Percentiles rank a stretch among this genome's conserved stretches.
These are phyloP conservation scores for Venustaconcha ellipsiformis DNA, from an alignment of 1,140 invertebrate species.

Conservation along the genomic window DNA sequence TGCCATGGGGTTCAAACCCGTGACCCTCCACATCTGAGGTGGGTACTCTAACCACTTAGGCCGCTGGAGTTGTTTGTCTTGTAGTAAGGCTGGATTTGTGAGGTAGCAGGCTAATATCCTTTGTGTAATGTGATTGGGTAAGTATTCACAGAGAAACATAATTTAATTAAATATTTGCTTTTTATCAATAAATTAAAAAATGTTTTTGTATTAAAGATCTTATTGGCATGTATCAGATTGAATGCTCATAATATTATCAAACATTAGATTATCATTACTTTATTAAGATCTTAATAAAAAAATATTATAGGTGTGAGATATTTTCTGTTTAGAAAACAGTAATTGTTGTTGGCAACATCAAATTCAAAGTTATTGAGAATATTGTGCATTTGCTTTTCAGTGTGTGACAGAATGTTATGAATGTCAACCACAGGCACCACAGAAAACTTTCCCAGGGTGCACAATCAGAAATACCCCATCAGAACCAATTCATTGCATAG, in stretches of 20 bases:
- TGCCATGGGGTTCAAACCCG: no score
- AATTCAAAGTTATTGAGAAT: not conserved
- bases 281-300: not conserved
- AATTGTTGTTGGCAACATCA: not conserved
- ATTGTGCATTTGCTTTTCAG: constrained; percentile 65
- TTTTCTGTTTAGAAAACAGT: not conserved
- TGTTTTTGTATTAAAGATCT: no score
- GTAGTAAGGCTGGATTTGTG: no score
- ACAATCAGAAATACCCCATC: constrained; percentile 99
- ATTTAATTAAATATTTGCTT: no score
- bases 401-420: constrained; percentile 96
- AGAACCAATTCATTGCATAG: constrained; percentile 98
- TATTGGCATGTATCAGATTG: no score
- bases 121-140: no score
- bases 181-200: no score
- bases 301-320: not conserved
- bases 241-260: not conserved
- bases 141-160: no score
- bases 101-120: no score
- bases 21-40: no score
- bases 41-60: no score
- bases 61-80: no score
- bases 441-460: constrained; percentile 96
- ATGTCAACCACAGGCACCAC: constrained; percentile 90
- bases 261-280: constrained; percentile 6